phyloP scores from a whole-genome alignment of 2,113 vertebrate species.

The Sylvia atricapilla region DNA sequence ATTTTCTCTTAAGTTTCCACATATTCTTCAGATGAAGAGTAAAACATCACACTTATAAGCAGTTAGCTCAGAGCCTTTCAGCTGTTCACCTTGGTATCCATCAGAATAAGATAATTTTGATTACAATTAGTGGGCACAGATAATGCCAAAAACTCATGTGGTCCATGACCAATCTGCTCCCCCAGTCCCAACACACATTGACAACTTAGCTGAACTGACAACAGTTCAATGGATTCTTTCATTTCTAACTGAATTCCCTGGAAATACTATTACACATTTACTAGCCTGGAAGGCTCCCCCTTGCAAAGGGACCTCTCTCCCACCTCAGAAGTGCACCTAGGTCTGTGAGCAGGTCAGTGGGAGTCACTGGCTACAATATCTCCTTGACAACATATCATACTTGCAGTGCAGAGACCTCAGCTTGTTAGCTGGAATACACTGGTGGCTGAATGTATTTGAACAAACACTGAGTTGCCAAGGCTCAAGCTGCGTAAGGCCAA shows the following conservation, averaged over 20 bases:
- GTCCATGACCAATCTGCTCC: not conserved
- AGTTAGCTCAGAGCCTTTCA: not conserved
- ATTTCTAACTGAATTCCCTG: not conserved
- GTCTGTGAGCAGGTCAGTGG: not conserved
- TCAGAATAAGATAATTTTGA: not conserved
- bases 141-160: not conserved
- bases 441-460: not conserved
- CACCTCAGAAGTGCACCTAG: not conserved
- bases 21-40: not conserved
- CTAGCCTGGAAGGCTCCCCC: not conserved
- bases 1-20: not conserved
- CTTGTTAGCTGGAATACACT: not conserved
- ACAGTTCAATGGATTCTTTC: not conserved
- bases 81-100: not conserved
- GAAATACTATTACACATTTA: not conserved
- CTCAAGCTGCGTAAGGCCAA: not conserved
- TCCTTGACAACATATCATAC: not conserved
- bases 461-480: fast-evolving
- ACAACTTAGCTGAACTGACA: not conserved
- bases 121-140: not conserved
- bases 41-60: not conserved
- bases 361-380: not conserved
- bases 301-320: not conserved
- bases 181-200: not conserved
- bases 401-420: not conserved